These are phyloP conservation scores for Drosophila tripunctata DNA, from an alignment of 2,888 invertebrate species.

Conservation along the genomic window DNA sequence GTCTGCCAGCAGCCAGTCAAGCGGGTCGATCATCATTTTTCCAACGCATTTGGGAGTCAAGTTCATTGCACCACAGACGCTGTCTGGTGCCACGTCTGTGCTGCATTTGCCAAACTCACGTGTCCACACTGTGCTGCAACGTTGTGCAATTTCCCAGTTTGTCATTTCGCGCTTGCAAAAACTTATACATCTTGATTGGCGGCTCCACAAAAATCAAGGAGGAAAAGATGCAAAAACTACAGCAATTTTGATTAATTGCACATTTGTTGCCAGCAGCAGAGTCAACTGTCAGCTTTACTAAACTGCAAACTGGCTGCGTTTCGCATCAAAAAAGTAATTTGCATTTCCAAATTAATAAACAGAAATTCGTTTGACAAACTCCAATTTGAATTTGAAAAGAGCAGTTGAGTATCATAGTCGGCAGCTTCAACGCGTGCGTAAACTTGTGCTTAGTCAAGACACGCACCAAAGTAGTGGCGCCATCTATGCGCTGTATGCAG, in stretches of 20 bases:
- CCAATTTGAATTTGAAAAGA: slow-evolving; percentile 6
- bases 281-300: slow-evolving; percentile 31
- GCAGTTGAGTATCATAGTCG: slow-evolving; percentile 8
- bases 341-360: not conserved
- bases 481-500: not conserved
- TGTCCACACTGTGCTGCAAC: slow-evolving; percentile 42
- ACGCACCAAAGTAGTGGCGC: not conserved
- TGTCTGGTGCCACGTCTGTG: slow-evolving; percentile 58
- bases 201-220: slow-evolving; percentile 12
- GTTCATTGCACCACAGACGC: slow-evolving; percentile 63
- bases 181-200: slow-evolving; percentile 74
- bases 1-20: slow-evolving; percentile 67
- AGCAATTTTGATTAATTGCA: slow-evolving; percentile 69
- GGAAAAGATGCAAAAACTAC: slow-evolving; percentile 16
- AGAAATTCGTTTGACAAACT: slow-evolving; percentile 2
- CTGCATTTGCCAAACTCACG: slow-evolving; percentile 51
- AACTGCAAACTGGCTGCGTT: slow-evolving; percentile 28
- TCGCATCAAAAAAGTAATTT: slow-evolving; percentile 24
- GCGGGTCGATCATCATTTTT: slow-evolving; percentile 64
- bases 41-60: slow-evolving; percentile 48
- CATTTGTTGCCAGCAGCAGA: slow-evolving; percentile 44
- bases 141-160: slow-evolving; percentile 48
- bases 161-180: slow-evolving; percentile 47
- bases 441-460: slow-evolving; percentile 8
- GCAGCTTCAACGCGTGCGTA: not conserved